Evolutionary conservation across 2,113 vertebrate species (phyloP).

Genomic region (Microtus montanus): DNA sequence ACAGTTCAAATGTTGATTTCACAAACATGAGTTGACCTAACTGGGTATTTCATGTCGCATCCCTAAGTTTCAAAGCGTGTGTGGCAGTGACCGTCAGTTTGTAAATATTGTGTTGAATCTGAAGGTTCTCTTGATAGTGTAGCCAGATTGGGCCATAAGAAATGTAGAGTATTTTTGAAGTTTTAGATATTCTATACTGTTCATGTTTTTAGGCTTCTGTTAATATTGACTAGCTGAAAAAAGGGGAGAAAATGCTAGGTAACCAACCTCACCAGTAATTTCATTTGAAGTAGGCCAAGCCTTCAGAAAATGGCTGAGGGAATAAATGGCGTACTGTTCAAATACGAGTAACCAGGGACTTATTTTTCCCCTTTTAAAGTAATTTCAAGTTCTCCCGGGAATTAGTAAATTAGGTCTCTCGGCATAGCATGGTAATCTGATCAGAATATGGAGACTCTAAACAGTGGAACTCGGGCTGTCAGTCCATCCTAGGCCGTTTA

Average conservation of each 20-base stretch:
- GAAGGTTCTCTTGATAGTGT: not conserved
- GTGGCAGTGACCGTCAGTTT: constrained; percentile 12
- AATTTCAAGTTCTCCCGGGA: constrained; percentile 55
- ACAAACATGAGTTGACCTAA: constrained; percentile 15
- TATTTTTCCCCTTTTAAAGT: constrained; percentile 5
- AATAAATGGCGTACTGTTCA: constrained; percentile 52
- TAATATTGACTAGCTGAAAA: not conserved
- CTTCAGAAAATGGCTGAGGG: constrained; percentile 44
- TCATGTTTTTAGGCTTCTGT: constrained; percentile 11
- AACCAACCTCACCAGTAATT: not conserved
- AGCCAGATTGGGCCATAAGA: not conserved
- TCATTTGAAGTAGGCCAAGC: not conserved
- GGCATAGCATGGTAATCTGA: constrained; percentile 49
- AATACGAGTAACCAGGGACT: constrained; percentile 54
- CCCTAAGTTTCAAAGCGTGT: constrained; percentile 31
- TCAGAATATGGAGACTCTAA: constrained; percentile 24
- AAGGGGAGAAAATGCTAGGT: not conserved
- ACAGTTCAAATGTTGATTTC: constrained; percentile 1
- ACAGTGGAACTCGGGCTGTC: not conserved
- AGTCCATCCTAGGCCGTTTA: not conserved
- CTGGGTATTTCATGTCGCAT: not conserved
- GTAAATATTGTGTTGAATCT: not conserved
- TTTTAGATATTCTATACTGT: not conserved
- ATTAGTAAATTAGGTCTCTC: constrained; percentile 58
- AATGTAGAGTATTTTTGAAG: not conserved